Evolutionary conservation across 92 coral and sea anemone species (phyloP).

Genomic region (Hydrozoanthus gracilis): DNA sequence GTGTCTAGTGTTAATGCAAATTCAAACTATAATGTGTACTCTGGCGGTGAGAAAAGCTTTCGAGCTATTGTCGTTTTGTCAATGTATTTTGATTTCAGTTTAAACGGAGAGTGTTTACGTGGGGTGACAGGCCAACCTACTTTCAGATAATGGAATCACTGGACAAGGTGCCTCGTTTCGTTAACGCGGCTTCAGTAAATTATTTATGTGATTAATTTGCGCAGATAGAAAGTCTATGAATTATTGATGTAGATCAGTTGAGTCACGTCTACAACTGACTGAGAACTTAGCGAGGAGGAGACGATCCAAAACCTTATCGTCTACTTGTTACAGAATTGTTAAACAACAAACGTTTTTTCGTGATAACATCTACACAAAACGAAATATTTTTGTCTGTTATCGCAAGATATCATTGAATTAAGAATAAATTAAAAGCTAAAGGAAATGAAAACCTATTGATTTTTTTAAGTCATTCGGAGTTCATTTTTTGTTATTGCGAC

Average conservation of each 20-base stretch:
- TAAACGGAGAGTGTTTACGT: neutral
- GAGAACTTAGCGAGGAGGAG: slow-evolving; percentile 1
- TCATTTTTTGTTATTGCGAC: no score
- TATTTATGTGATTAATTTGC: slow-evolving; percentile 1
- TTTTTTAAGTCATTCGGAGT: no score
- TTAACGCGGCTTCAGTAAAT: slow-evolving; percentile 1
- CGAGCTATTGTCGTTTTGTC: slow-evolving; percentile 7
- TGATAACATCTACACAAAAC: slow-evolving; percentile 20
- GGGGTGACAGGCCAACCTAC: neutral
- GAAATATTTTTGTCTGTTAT: neutral
- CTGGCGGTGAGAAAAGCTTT: slow-evolving; percentile 8
- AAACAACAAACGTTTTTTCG: neutral
- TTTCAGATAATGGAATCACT: slow-evolving; percentile 3
- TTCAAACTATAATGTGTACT: slow-evolving; percentile 23
- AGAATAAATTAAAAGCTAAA: no score
- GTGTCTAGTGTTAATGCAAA: slow-evolving; percentile 40
- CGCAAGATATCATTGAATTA: no score
- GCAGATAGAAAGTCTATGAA: slow-evolving; percentile 12
- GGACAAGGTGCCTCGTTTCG: slow-evolving; percentile 2
- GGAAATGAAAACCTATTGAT: no score
- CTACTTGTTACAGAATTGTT: neutral
- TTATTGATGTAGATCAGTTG: slow-evolving; percentile 7
- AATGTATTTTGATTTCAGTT: neutral
- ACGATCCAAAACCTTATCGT: neutral
- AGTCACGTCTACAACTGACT: neutral